Evolutionary conservation across 92 coral and sea anemone species (phyloP).

Genomic region (Siderastrea radians): DNA sequence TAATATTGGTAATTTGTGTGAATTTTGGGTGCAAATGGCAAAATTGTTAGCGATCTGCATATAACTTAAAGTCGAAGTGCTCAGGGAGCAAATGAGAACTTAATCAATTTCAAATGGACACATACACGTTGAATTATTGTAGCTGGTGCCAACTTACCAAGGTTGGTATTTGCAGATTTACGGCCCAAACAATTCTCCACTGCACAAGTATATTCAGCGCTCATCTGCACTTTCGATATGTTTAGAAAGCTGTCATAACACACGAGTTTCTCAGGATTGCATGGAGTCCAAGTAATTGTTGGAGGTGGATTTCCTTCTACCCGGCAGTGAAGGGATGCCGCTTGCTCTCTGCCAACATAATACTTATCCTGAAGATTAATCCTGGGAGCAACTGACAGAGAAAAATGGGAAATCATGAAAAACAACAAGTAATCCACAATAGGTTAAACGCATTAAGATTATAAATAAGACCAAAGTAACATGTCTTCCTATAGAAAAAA

Average conservation of each 20-base stretch:
- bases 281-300: conserved; percentile 9
- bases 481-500: no score
- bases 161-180: background rate
- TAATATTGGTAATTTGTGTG: no score
- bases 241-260: background rate
- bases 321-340: conserved; percentile 5
- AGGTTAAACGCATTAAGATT: no score
- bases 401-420: background rate
- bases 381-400: conserved; percentile 1
- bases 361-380: background rate
- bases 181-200: background rate
- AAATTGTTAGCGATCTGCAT: no score
- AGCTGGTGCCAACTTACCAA: background rate
- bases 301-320: conserved; percentile 32
- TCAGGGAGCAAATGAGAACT: no score
- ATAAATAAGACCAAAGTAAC: no score
- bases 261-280: background rate
- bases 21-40: no score
- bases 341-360: conserved; percentile 18
- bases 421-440: no score
- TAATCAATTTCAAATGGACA: no score
- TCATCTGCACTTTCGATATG: background rate
- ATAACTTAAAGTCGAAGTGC: no score
- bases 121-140: no score
- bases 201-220: background rate